Evolutionary conservation across 2,797 vertebrate genomes (phyloP), one percentile per base, ranked within the genome.

Genomic region (Adelosebastes latens): DNA sequence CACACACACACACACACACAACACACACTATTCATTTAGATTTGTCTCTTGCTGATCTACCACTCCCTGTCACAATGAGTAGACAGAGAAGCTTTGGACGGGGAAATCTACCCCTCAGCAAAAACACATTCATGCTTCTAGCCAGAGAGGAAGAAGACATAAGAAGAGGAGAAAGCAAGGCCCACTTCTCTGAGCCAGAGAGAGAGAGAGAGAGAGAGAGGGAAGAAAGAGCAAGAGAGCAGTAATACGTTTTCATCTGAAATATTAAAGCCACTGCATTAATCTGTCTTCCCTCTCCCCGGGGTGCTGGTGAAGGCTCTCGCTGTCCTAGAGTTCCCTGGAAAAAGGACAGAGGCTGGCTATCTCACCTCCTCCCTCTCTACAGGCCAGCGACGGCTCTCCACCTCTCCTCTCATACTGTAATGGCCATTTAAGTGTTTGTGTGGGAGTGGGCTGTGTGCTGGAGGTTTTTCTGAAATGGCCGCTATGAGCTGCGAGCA

Each of bases 261-360:
- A 96, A 95, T 96, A 96, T 96, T 95, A 93, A 96, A 95, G 92
- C 88, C 81, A 75, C 87, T 91, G 92, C 92, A 95, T 96, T 96
- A 95, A 95, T 95, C 94, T 94, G 93, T 94, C 93, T 94, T 92
- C 87, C 82, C 72, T 87, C 79, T 93, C 94, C 93, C 91, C 73
- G 70, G 90, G 90, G 93, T 91, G 89, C 85, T 75, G 69, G 90
- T 91, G 85, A 94, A 93, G 92, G 88, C 89, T 90, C 84, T 87
- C 72, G 59, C 82, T 92, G 92, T 90, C 92, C 90, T 91, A 88
- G 80, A 88, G 86, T 87, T 90, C 84, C 92, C 77, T 74, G 83
- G 83, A 88, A 91, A 91, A 92, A 93, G 89, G 91, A 94, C 91
- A 91, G 81, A 82, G 78, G 72, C 86, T 60, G 53, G 72, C 82